Evolutionary conservation across 2,797 vertebrate species (phyloP).

Genomic region (Hephaestus fuliginosus): DNA sequence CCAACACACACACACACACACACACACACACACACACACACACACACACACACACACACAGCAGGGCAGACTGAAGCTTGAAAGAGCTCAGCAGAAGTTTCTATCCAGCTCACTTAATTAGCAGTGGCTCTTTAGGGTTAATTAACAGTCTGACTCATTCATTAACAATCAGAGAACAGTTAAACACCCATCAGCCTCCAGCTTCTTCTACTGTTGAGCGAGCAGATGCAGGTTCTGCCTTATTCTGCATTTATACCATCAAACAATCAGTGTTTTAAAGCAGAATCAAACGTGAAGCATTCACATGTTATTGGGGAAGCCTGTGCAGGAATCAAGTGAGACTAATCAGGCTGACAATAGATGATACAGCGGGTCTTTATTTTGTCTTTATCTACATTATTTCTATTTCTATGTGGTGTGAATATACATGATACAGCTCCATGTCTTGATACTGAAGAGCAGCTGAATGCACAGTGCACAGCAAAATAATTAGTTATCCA

Average conservation of each 20-base stretch:
- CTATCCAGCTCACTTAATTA: conserved; percentile 21
- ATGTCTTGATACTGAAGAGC: background rate
- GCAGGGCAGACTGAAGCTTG: background rate
- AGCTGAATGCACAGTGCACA: background rate
- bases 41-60: background rate
- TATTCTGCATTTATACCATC: background rate
- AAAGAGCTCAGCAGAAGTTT: background rate
- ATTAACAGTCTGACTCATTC: conserved; percentile 41
- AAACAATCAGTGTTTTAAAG: background rate
- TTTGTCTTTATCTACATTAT: no score
- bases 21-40: background rate
- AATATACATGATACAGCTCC: background rate
- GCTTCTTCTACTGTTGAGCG: background rate
- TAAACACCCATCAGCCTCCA: conserved; percentile 22
- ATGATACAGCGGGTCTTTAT: background rate
- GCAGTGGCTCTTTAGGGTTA: conserved; percentile 7
- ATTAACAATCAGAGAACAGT: conserved; percentile 1
- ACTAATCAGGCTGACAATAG: background rate
- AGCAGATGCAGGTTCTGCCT: background rate
- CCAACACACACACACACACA: conserved; percentile 3
- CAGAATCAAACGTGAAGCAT: background rate
- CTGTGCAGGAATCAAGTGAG: background rate
- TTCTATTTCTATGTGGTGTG: no score
- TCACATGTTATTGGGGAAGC: background rate
- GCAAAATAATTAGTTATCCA: background rate